These are phyloP conservation scores for Erythrocebus patas DNA, from an alignment of 2,113 vertebrate species.

Conservation along the genomic window DNA sequence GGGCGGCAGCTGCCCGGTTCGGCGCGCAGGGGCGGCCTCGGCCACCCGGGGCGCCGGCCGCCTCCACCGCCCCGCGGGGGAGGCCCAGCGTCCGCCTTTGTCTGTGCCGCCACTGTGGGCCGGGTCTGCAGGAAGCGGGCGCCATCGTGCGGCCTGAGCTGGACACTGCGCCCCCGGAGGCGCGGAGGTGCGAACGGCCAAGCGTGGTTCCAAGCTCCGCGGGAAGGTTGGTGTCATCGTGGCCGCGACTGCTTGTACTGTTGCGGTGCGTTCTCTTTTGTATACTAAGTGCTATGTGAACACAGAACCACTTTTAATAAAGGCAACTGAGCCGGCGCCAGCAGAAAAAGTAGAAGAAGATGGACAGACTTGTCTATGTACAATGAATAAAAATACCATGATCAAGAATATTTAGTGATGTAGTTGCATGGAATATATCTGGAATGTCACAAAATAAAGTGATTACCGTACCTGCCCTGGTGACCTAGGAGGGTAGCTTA, in stretches of 20 bases:
- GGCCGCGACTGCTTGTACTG: neutral
- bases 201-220: neutral
- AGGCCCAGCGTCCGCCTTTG: conserved; percentile 73
- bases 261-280: neutral
- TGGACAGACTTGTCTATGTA: neutral
- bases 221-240: neutral
- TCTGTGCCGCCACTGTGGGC: conserved; percentile 52
- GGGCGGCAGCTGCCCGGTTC: conserved; percentile 43
- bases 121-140: conserved; percentile 78
- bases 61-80: conserved; percentile 3
- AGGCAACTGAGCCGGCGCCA: neutral
- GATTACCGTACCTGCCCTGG: neutral
- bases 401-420: neutral
- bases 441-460: neutral
- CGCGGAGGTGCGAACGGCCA: neutral
- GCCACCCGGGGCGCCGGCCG: conserved; percentile 58
- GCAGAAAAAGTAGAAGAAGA: neutral
- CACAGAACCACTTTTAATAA: neutral
- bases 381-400: neutral
- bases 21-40: neutral
- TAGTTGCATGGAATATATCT: neutral
- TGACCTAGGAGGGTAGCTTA: neutral
- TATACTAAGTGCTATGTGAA: neutral
- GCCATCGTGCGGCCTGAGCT: conserved; percentile 82
- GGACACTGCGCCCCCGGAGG: conserved; percentile 58